phyloP scores from a whole-genome alignment of 2,888 invertebrate genomes.

The Drosophila anceps region DNA sequence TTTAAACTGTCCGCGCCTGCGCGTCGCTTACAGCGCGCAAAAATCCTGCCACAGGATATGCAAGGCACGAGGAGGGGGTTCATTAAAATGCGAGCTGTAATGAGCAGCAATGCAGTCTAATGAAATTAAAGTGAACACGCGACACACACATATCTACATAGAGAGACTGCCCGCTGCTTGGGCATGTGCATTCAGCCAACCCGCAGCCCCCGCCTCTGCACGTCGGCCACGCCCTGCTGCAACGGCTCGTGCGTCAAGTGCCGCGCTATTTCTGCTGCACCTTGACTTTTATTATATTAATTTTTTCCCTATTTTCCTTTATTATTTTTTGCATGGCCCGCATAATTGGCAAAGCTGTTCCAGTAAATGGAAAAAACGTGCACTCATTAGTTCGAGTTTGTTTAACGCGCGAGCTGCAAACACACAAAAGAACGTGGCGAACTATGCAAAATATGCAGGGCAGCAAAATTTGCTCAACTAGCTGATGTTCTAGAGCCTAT shows the following conservation, averaged over 20 bases:
- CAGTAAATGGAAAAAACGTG: slow-evolving; percentile 52
- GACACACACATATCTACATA: slow-evolving; percentile 29
- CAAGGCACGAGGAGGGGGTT: slow-evolving; percentile 46
- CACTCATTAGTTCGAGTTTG: slow-evolving; percentile 75
- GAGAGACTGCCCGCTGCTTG: slow-evolving; percentile 70
- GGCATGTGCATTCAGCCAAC: slow-evolving; percentile 57
- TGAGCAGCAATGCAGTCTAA: slow-evolving; percentile 69
- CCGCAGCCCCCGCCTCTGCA: slow-evolving; percentile 11
- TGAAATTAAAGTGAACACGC: slow-evolving; percentile 77
- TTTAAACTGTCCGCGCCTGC: slow-evolving; percentile 78
- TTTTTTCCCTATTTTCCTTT: slow-evolving; percentile 23
- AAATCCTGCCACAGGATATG: slow-evolving; percentile 63
- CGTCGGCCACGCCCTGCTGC: slow-evolving; percentile 7
- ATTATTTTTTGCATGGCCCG: slow-evolving; percentile 54
- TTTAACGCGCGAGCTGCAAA: slow-evolving; percentile 37
- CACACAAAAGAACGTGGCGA: slow-evolving; percentile 42
- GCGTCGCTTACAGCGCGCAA: slow-evolving; percentile 45
- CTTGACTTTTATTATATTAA: slow-evolving; percentile 65
- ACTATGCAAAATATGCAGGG: slow-evolving; percentile 38
- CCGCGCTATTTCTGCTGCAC: slow-evolving; percentile 75
- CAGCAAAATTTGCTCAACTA: background rate
- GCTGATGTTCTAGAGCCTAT: slow-evolving; percentile 11
- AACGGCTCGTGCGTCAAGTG: slow-evolving; percentile 61
- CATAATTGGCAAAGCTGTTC: slow-evolving; percentile 68
- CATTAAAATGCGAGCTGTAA: slow-evolving; percentile 76